Base-by-base conservation (phyloP, 2,888 invertebrate genomes). In the Pammene aurita region DNA sequence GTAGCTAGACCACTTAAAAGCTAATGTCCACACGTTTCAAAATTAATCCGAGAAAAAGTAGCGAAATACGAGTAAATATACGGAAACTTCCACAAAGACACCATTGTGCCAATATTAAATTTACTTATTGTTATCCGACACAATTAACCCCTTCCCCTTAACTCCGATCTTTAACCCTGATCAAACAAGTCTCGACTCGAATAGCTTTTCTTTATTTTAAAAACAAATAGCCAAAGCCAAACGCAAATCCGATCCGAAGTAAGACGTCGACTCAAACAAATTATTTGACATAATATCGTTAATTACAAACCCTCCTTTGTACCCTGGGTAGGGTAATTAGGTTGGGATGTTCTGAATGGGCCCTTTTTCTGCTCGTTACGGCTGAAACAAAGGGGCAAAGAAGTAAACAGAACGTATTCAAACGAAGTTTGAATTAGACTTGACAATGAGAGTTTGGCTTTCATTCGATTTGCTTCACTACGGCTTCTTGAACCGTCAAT, bases 211-310 rank as follows among this genome's bases (percentile, higher is more conserved):
- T 81, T 81, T 75, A 76, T 26, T 26, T 26, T 77, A 84, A 88
- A 63, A 86, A 84, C 87, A 87, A 90, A 87, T 82, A 75, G 80
- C 82, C 83, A 76, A 82, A 75, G 80, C 82, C 83, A 76, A 82
- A 84, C 82, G 82, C 83, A 85, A 89, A 90, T 92, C 89, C 88
- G 86, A 88, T 88, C 87, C 85, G 84, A 82, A 89, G 80, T 85
- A 90, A 91, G 90, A 89, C 88, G 90, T 86, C 81, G 89, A 80
- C 82, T 90, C 88, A 89, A 92, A 90, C 91, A 90, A 92, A 92
- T 92, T 92, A 92, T 92, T 90, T 92, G 92, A 91, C 91, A 92
- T 92, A 92, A 92, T 92, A 90, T 92, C 89, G 92, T 92, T 92
- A 92, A 92, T 92, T 92, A 92, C 89, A 89, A 90, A 83, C 89